phyloP scores from a whole-genome alignment of 1,140 invertebrate genomes.

The Vanessa atalanta region DNA sequence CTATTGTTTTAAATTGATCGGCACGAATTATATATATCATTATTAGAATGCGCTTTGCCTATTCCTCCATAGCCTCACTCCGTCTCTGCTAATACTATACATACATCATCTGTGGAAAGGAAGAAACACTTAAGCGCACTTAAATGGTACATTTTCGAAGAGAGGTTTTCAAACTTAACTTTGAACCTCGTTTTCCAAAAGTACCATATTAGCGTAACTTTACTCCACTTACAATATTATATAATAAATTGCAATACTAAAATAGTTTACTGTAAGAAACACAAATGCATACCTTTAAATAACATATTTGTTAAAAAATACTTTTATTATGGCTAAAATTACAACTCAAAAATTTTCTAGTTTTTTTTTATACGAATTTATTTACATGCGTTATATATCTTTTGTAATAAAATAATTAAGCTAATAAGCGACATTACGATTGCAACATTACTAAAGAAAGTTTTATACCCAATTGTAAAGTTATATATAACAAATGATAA shows the following conservation, averaged over 20 bases:
- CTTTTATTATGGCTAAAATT: neutral
- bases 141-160: too few relatives aligned
- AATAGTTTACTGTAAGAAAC: neutral
- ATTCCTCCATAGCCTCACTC: neutral
- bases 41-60: neutral
- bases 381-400: neutral
- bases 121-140: too few relatives aligned
- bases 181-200: too few relatives aligned
- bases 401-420: neutral
- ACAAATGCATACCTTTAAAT: too few relatives aligned
- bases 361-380: neutral
- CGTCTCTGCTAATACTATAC: neutral
- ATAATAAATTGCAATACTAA: neutral
- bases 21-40: neutral
- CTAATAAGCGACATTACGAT: neutral
- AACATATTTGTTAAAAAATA: too few relatives aligned
- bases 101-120: too few relatives aligned
- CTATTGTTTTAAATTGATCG: conserved; percentile 10
- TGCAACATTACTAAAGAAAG: neutral
- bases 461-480: neutral
- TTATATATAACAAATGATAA: neutral
- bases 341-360: neutral
- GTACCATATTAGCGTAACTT: too few relatives aligned
- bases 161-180: too few relatives aligned
- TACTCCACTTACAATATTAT: too few relatives aligned